These are phyloP conservation scores for Osmoderma eremita DNA, from an alignment of 2,888 invertebrate genomes.

Conservation along the genomic window DNA sequence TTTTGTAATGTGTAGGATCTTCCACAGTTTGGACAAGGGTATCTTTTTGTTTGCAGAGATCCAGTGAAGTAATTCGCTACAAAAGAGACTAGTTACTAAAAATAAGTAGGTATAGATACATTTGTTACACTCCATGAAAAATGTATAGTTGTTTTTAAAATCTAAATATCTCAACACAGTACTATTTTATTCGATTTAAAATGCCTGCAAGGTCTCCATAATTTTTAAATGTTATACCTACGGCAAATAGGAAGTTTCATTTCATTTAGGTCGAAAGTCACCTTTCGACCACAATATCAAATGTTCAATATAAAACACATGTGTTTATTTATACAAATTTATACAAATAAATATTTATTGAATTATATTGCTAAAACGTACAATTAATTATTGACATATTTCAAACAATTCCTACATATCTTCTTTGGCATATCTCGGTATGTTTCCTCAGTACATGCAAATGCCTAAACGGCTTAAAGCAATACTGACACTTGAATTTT, in stretches of 20 bases:
- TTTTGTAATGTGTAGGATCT: slow-evolving; percentile 60
- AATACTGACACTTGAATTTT: slow-evolving; percentile 61
- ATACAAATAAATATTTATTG: slow-evolving; percentile 8
- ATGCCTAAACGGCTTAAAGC: slow-evolving; percentile 63
- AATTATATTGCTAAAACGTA: not conserved
- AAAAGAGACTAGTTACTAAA: not conserved
- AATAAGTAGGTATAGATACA: not conserved
- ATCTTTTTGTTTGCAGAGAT: not conserved
- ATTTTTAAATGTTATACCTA: no score
- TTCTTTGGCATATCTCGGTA: slow-evolving; percentile 3
- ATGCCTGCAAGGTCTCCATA: no score
- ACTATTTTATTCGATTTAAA: no score
- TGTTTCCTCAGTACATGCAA: slow-evolving; percentile 36
- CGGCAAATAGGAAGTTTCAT: no score
- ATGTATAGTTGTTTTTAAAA: no score
- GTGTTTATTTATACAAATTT: no score
- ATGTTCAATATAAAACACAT: no score
- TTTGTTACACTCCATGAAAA: no score
- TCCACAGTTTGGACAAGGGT: slow-evolving; percentile 58
- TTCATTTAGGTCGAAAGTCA: no score
- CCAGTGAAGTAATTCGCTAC: not conserved
- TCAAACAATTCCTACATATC: not conserved
- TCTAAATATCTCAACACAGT: no score
- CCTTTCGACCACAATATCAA: no score
- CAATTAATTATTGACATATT: not conserved